Evolutionary conservation across 53 echinoderm and acorn worm genomes (phyloP).

Genomic region (Echinometra lucunter): DNA sequence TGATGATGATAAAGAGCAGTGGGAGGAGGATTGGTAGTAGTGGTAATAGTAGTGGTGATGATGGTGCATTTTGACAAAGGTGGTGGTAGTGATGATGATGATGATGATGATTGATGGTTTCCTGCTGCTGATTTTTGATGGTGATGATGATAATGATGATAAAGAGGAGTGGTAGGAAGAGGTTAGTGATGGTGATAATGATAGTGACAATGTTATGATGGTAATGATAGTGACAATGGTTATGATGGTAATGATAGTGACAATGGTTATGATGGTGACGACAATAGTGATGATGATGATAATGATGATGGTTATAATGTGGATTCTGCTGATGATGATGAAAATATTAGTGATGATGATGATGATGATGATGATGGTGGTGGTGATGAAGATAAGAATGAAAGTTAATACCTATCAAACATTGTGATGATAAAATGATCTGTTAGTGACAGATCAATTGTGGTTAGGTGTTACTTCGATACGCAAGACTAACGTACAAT

Average conservation of each 20-base stretch:
- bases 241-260: conserved; percentile 21
- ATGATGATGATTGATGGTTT: not conserved
- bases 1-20: not conserved
- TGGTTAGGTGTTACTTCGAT: no score
- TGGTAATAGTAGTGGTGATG: no score
- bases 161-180: not conserved
- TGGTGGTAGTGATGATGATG: not conserved
- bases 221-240: not conserved
- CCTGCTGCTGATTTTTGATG: not conserved
- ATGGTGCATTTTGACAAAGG: no score
- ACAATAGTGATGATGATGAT: not conserved
- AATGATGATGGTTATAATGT: not conserved
- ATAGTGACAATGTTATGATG: not conserved
- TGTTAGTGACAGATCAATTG: no score
- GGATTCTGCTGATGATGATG: not conserved
- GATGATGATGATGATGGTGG: not conserved
- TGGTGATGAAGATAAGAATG: not conserved
- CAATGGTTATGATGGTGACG: not conserved
- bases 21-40: no score
- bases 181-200: conserved; percentile 7
- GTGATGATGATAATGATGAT: not conserved
- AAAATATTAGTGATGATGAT: conserved; percentile 15
- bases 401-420: not conserved
- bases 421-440: not conserved
- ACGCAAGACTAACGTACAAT: no score